Conservation (phyloP, 2,113 vertebrate species). For the Cynopterus brachyotis region DNA sequence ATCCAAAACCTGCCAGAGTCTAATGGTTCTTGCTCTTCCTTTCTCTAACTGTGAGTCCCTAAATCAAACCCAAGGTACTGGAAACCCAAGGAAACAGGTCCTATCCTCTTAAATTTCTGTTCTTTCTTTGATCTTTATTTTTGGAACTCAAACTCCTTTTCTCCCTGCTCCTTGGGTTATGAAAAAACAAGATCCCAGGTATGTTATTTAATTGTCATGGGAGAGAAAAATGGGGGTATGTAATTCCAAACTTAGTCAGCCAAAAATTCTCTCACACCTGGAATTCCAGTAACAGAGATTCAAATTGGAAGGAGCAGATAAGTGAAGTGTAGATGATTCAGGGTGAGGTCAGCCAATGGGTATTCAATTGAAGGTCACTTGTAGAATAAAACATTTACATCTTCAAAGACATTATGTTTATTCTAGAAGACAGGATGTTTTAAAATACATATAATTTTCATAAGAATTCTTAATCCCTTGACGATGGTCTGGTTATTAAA, state of each 20-base stretch:
- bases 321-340: neutral
- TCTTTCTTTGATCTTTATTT: neutral
- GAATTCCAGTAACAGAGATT: neutral
- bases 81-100: neutral
- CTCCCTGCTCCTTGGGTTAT: neutral
- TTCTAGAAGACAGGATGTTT: neutral
- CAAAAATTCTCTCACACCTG: neutral
- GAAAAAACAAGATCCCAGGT: neutral
- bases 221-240: too few species aligned
- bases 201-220: neutral
- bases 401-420: neutral
- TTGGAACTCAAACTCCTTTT: neutral
- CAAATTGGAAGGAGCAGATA: neutral
- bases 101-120: neutral
- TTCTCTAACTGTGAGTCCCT: neutral
- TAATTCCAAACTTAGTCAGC: neutral
- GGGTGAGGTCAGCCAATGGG: neutral
- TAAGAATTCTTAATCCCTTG: neutral
- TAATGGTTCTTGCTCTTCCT: neutral
- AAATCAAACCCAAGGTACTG: neutral
- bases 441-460: neutral
- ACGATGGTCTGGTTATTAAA: neutral
- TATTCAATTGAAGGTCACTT: neutral
- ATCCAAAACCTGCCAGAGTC: neutral
- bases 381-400: neutral